phyloP scores from a whole-genome alignment of 2,888 invertebrate genomes.

The Thecophora atra region DNA sequence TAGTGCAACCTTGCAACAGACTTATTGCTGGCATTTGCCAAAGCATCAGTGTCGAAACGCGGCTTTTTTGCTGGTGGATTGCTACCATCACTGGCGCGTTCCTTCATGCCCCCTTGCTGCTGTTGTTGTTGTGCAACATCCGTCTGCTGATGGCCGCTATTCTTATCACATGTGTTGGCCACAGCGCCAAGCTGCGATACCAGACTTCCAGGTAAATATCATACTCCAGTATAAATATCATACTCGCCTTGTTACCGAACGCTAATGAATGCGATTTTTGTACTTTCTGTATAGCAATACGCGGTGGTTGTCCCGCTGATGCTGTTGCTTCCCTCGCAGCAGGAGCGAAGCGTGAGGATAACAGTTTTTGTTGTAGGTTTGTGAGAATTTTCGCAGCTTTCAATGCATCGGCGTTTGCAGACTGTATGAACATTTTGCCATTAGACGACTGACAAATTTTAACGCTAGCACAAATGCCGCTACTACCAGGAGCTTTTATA shows the following conservation, averaged over 20 bases:
- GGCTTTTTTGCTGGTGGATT: not conserved
- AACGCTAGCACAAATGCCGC: conserved; percentile 57
- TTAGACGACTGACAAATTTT: conserved; percentile 63
- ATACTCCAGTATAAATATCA: conserved; percentile 59
- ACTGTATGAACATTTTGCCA: conserved; percentile 63
- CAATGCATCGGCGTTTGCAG: conserved; percentile 51
- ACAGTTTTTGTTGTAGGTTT: conserved; percentile 45
- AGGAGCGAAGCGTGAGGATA: conserved; percentile 41
- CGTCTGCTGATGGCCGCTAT: conserved; percentile 22
- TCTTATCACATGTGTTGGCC: conserved; percentile 19
- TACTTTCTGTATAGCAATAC: conserved; percentile 63
- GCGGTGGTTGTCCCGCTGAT: too few species aligned
- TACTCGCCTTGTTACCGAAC: conserved; percentile 47
- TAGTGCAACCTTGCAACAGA: conserved; percentile 34
- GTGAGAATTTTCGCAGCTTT: conserved; percentile 46
- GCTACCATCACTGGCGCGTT: conserved; percentile 62
- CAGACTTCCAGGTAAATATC: conserved; percentile 42
- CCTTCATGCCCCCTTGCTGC: conserved; percentile 16
- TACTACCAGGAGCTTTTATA: conserved; percentile 58
- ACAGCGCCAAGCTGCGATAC: conserved; percentile 46
- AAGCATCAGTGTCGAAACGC: conserved; percentile 34
- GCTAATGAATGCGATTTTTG: conserved; percentile 45
- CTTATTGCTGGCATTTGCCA: conserved; percentile 43
- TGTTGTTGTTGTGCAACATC: conserved; percentile 29
- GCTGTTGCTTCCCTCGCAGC: conserved; percentile 45